phyloP scores from a whole-genome alignment of 2,888 invertebrate species.

The Pollenia griseotomentosa region DNA sequence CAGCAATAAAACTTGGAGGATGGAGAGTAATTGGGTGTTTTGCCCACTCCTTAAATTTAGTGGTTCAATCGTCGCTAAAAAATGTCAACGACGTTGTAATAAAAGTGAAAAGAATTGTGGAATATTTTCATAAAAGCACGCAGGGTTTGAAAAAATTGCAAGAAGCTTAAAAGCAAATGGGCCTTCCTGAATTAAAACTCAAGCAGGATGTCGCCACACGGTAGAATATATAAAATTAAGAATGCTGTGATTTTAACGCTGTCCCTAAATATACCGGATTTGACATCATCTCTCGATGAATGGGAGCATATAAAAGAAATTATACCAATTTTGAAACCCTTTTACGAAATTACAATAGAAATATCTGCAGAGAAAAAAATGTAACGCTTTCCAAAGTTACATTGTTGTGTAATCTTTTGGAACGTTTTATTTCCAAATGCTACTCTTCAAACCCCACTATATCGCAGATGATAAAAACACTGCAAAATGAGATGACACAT shows the following conservation, averaged over 20 bases:
- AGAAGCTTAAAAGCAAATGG: background rate
- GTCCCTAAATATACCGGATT: background rate
- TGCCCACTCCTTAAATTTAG: constrained; percentile 9
- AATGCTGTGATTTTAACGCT: constrained; percentile 7
- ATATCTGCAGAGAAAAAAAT: no score
- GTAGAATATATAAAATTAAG: constrained; percentile 16
- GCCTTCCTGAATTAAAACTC: background rate
- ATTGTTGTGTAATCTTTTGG: no score
- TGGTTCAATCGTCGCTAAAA: no score
- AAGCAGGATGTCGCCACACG: background rate
- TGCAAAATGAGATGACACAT: background rate
- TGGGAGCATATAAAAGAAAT: background rate
- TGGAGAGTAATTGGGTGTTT: constrained; percentile 49
- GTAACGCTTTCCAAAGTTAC: no score
- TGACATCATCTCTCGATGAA: background rate
- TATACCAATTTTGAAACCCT: background rate
- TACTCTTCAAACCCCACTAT: no score
- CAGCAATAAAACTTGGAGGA: constrained; percentile 30
- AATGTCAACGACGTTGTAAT: no score
- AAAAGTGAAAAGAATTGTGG: no score
- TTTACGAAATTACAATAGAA: background rate
- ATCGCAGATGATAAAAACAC: no score
- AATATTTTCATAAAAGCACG: background rate
- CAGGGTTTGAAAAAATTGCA: background rate
- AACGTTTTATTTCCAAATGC: no score